phyloP scores from a whole-genome alignment of 2,797 vertebrate species.

The Peromyscus eremicus region DNA sequence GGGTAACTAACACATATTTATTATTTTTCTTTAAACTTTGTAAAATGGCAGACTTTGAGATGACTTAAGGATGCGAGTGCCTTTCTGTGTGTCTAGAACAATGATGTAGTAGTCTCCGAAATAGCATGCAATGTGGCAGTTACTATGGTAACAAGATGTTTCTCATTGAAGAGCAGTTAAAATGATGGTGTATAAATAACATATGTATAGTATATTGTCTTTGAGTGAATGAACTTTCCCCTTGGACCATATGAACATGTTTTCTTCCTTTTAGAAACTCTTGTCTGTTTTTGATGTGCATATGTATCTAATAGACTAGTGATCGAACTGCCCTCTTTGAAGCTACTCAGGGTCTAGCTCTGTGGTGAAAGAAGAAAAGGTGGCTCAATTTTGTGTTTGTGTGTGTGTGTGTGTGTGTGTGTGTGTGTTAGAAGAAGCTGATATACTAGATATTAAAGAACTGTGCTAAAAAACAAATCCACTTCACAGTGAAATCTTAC shows the following conservation, averaged over 20 bases:
- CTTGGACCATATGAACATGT: slow-evolving; percentile 81
- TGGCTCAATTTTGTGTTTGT: slow-evolving; percentile 58
- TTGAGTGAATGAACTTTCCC: slow-evolving; percentile 83
- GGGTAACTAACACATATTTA: not conserved
- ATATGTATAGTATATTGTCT: slow-evolving; percentile 86
- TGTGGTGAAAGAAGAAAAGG: slow-evolving; percentile 69
- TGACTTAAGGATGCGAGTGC: slow-evolving; percentile 81
- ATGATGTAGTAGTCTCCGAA: slow-evolving; percentile 83
- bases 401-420: no score
- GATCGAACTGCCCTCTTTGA: slow-evolving; percentile 84
- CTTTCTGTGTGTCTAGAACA: slow-evolving; percentile 80
- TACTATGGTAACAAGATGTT: slow-evolving; percentile 89
- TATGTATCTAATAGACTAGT: slow-evolving; percentile 77
- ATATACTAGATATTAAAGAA: slow-evolving; percentile 72
- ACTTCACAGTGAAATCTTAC: slow-evolving; percentile 59
- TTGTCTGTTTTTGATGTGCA: slow-evolving; percentile 82
- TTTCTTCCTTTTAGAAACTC: slow-evolving; percentile 81
- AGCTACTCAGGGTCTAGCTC: slow-evolving; percentile 73
- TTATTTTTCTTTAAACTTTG: slow-evolving; percentile 76
- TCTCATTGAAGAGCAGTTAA: slow-evolving; percentile 88
- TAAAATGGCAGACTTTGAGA: slow-evolving; percentile 81
- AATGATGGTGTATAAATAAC: slow-evolving; percentile 89
- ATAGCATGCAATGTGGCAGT: slow-evolving; percentile 85
- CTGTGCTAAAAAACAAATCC: slow-evolving; percentile 61
- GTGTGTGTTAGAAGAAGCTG: slow-evolving; percentile 48